phyloP scores from a whole-genome alignment of 2,888 invertebrate genomes.

The Leptogaster cylindrica region DNA sequence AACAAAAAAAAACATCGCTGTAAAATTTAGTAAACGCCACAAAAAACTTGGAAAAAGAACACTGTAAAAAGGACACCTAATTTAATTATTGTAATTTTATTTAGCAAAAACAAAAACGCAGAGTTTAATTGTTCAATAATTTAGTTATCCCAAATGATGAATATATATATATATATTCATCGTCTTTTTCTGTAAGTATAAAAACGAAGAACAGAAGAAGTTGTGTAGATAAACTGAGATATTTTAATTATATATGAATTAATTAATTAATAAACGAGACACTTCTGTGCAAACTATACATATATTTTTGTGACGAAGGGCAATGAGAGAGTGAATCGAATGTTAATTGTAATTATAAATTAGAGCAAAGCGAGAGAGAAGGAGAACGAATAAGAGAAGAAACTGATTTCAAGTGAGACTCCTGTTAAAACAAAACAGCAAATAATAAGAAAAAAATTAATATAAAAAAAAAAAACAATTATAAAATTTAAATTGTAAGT shows the following conservation, averaged over 20 bases:
- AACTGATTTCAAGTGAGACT: no score
- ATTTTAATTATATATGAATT: conserved; percentile 19
- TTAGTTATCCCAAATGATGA: conserved; percentile 21
- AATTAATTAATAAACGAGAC: no score
- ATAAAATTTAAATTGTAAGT: no score
- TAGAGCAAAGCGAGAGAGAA: no score
- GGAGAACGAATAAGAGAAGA: no score
- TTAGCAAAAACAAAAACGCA: neutral
- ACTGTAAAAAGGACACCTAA: conserved; percentile 8
- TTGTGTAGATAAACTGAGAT: conserved; percentile 20
- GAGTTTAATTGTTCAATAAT: neutral
- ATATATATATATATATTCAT: conserved; percentile 5
- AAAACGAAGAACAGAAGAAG: no score
- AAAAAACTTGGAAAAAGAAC: no score
- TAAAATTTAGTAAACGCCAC: no score
- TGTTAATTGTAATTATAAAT: no score
- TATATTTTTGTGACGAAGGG: neutral
- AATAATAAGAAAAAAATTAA: neutral
- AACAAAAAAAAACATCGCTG: no score
- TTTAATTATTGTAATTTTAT: conserved; percentile 9
- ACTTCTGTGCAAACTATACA: conserved; percentile 29
- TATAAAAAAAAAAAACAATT: neutral
- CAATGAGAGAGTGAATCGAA: conserved; percentile 11
- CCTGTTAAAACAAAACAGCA: no score
- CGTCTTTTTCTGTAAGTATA: no score